phyloP scores from a whole-genome alignment of 1,140 invertebrate genomes.

The Archivesica marissinica region DNA sequence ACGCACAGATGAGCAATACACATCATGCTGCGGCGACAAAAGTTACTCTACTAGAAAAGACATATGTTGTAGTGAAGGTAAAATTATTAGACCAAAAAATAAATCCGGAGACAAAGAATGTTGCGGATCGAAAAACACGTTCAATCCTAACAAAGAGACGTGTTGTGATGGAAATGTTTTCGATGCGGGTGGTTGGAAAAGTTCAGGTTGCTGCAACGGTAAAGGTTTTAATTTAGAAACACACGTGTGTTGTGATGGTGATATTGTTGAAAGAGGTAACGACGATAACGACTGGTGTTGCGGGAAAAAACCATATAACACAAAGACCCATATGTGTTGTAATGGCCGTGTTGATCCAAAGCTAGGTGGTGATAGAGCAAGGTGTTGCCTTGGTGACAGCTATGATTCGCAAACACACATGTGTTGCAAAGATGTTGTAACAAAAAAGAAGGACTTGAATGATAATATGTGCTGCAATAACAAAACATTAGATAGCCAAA shows the following conservation, averaged over 20 bases:
- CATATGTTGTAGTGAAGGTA: slow-evolving; percentile 4
- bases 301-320: slow-evolving; percentile 17
- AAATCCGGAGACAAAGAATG: slow-evolving; percentile 18
- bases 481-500: not conserved
- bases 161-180: slow-evolving; percentile 31
- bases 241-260: slow-evolving; percentile 24
- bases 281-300: slow-evolving; percentile 36
- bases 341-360: not conserved
- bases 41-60: not conserved
- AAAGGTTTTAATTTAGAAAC: slow-evolving; percentile 13
- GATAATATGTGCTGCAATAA: slow-evolving; percentile 36
- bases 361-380: not conserved
- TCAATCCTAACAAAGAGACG: not conserved
- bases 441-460: not conserved
- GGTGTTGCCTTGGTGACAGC: slow-evolving; percentile 33
- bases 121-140: not conserved
- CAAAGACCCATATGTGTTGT: slow-evolving; percentile 36
- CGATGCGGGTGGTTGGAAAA: not conserved
- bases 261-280: not conserved
- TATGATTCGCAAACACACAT: slow-evolving; percentile 25
- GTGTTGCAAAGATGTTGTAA: slow-evolving; percentile 14
- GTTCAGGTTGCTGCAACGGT: slow-evolving; percentile 9
- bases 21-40: slow-evolving; percentile 28
- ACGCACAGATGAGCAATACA: not conserved
- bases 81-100: slow-evolving; percentile 1